These are phyloP conservation scores for Ctenomys sociabilis DNA, from an alignment of 2,113 vertebrate genomes.

Conservation along the genomic window DNA sequence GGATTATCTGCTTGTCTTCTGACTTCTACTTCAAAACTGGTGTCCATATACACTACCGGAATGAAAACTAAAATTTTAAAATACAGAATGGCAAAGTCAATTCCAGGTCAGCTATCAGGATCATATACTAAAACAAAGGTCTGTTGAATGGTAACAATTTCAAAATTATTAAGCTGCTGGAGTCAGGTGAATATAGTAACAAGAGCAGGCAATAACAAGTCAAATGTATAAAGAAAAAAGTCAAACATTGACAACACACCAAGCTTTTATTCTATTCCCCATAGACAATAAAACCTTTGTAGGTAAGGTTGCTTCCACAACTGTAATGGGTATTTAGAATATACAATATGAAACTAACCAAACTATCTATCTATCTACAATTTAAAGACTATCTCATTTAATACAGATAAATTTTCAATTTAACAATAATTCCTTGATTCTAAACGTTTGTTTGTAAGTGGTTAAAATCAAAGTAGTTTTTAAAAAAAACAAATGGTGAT, in stretches of 20 bases:
- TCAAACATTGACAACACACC: conserved; percentile 33
- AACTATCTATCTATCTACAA: background rate
- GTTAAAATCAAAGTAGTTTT: conserved; percentile 44
- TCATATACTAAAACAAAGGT: conserved; percentile 21
- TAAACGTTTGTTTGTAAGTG: conserved; percentile 39
- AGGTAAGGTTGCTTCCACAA: background rate
- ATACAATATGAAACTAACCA: conserved; percentile 46
- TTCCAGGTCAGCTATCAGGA: background rate
- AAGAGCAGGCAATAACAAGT: conserved; percentile 37
- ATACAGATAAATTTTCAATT: background rate
- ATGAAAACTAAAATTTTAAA: conserved; percentile 56
- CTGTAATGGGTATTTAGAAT: background rate
- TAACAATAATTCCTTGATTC: conserved; percentile 22
- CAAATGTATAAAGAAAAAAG: background rate
- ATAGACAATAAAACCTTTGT: conserved; percentile 32
- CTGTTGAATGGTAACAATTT: conserved; percentile 12
- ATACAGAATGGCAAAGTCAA: conserved; percentile 33
- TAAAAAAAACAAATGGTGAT: conserved; percentile 22
- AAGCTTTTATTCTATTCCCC: background rate
- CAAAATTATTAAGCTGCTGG: conserved; percentile 33
- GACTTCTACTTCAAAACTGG: conserved; percentile 36
- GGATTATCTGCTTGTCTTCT: background rate
- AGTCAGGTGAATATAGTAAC: conserved; percentile 25
- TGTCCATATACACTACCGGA: conserved; percentile 37
- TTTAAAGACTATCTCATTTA: conserved; percentile 2